Conservation (phyloP, 2,797 vertebrate genomes). For the Labeo calbasu region DNA sequence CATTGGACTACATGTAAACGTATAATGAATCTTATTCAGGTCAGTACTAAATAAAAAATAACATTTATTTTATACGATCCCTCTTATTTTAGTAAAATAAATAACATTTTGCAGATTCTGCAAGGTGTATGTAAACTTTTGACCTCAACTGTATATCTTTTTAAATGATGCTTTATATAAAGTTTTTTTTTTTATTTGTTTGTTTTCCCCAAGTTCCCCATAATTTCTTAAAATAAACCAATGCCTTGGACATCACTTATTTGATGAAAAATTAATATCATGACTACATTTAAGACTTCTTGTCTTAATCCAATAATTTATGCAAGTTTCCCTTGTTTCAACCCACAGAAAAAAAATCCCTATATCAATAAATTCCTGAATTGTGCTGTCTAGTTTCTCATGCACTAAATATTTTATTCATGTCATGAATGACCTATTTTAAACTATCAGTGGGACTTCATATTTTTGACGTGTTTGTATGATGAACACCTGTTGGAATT, state of each 20-base stretch:
- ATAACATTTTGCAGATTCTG: too few relatives aligned
- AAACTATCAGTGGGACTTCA: background rate
- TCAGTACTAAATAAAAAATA: too few relatives aligned
- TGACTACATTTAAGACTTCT: background rate
- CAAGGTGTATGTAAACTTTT: too few relatives aligned
- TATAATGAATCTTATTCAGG: too few relatives aligned
- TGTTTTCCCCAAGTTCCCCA: background rate
- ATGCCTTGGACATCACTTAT: background rate
- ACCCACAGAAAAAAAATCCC: background rate
- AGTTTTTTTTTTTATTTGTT: background rate
- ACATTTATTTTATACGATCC: too few relatives aligned
- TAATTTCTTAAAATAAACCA: background rate
- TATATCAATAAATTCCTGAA: background rate
- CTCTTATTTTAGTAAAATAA: too few relatives aligned
- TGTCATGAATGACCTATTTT: constrained; percentile 21
- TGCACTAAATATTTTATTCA: background rate
- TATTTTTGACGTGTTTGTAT: background rate
- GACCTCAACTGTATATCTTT: background rate
- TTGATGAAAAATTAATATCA: background rate
- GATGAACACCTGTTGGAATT: background rate
- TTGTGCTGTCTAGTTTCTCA: background rate
- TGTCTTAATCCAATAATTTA: background rate
- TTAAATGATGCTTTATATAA: background rate
- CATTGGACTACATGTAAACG: too few relatives aligned
- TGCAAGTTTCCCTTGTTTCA: background rate